Evolutionary conservation across 35 echinoderm and acorn worm genomes (phyloP).

Genomic region (Apostichopus californicus): DNA sequence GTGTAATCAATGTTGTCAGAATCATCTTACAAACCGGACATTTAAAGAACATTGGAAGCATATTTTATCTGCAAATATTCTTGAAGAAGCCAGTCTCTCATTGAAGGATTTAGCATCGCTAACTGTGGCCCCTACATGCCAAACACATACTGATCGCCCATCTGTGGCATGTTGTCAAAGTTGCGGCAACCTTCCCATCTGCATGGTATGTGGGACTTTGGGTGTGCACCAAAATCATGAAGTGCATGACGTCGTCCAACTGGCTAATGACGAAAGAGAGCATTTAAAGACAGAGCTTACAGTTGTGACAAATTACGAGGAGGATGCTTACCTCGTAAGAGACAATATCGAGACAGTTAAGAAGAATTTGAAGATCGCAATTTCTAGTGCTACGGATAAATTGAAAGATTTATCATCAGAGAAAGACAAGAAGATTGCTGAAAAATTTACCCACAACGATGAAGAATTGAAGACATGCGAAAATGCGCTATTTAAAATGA

Average conservation of each 20-base stretch:
- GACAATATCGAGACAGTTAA: background rate
- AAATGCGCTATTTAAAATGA: background rate
- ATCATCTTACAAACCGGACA: background rate
- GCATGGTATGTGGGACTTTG: conserved; percentile 8
- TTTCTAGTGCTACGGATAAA: background rate
- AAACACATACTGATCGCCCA: background rate
- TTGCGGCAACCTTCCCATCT: conserved; percentile 29
- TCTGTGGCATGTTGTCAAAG: background rate
- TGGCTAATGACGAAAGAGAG: conserved; percentile 10
- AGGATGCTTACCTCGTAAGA: background rate
- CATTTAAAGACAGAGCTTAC: background rate
- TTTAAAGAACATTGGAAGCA: background rate
- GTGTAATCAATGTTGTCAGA: background rate
- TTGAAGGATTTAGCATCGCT: background rate
- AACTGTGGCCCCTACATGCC: background rate
- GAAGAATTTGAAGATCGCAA: background rate
- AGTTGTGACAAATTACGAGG: background rate
- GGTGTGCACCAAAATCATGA: background rate
- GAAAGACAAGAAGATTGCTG: background rate
- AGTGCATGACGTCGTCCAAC: background rate
- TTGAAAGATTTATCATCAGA: background rate
- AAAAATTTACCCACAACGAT: background rate
- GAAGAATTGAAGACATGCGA: background rate
- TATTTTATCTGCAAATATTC: background rate
- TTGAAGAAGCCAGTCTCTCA: background rate